Evolutionary conservation across 2,113 vertebrate species (phyloP).

Genomic region (Pheucticus melanocephalus): DNA sequence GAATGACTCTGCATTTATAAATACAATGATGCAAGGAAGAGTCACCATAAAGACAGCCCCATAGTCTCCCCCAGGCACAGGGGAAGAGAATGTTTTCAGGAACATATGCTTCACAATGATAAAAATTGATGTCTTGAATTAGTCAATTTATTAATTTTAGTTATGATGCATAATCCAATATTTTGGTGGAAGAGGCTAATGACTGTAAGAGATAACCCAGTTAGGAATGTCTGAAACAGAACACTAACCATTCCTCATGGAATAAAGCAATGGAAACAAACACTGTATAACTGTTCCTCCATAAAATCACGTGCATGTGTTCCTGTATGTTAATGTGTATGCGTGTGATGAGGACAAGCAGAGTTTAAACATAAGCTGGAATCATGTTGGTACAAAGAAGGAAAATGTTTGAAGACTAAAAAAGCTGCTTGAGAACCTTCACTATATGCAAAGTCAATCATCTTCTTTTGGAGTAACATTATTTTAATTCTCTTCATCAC

Average conservation of each 20-base stretch:
- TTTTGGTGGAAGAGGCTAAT: neutral
- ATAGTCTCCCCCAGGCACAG: neutral
- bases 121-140: neutral
- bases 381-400: neutral
- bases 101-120: neutral
- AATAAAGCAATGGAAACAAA: neutral
- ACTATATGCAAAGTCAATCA: neutral
- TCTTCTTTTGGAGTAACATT: neutral
- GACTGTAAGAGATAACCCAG: neutral
- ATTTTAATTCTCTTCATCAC: neutral
- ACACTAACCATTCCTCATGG: neutral
- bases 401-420: neutral
- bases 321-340: neutral
- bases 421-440: neutral
- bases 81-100: neutral
- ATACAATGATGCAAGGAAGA: rapidly evolving
- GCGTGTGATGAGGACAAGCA: neutral
- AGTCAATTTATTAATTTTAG: neutral
- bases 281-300: neutral
- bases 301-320: neutral
- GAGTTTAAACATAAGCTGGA: neutral
- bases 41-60: neutral
- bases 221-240: neutral
- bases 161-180: neutral
- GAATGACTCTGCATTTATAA: neutral